Evolutionary conservation across 2,797 vertebrate species (phyloP).

Genomic region (Sciurus carolinensis): DNA sequence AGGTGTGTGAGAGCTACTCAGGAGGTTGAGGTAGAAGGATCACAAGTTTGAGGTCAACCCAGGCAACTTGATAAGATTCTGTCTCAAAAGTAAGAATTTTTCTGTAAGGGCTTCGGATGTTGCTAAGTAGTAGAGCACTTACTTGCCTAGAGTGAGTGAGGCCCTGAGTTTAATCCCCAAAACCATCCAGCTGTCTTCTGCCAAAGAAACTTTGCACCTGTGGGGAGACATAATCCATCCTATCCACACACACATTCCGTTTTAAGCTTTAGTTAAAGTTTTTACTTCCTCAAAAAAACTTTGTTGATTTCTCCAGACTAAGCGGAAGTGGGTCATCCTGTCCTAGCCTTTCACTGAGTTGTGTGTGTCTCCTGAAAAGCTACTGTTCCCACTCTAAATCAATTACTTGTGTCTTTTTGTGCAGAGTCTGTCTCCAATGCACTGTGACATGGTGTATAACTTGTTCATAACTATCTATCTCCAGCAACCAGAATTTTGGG

Average conservation of each 20-base stretch:
- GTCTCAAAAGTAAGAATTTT: too few species aligned
- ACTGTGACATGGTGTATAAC: background rate
- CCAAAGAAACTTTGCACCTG: background rate
- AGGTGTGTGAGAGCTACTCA: too few species aligned
- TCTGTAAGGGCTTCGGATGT: too few species aligned
- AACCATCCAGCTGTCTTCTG: constrained; percentile 1
- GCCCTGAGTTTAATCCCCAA: background rate
- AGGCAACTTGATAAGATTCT: too few species aligned
- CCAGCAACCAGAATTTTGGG: background rate
- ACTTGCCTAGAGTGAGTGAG: background rate
- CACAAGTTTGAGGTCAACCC: too few species aligned
- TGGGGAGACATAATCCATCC: background rate
- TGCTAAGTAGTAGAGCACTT: too few species aligned
- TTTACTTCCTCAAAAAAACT: background rate
- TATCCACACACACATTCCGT: background rate
- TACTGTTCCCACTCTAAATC: background rate
- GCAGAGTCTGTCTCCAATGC: background rate
- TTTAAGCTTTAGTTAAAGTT: constrained; percentile 19
- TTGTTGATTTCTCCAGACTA: background rate
- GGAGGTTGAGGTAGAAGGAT: too few species aligned
- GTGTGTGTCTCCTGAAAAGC: background rate
- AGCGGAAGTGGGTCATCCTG: too few species aligned
- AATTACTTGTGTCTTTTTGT: background rate
- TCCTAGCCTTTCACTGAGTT: background rate
- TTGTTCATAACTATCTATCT: background rate